Conservation (phyloP, 1,140 invertebrate genomes). For the Zaprionus tsacasi region DNA sequence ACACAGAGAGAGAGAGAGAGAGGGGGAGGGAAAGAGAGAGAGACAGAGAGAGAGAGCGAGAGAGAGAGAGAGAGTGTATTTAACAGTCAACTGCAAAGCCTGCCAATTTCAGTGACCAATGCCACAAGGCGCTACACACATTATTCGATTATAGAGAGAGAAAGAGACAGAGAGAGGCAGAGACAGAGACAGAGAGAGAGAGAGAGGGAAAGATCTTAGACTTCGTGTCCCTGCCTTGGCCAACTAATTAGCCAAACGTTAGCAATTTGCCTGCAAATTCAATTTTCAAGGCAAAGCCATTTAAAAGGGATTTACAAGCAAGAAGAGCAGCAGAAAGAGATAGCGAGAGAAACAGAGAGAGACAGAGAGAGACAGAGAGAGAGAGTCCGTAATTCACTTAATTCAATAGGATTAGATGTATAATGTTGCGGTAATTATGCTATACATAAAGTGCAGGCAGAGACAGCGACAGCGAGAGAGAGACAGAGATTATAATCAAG, state of each 20-base stretch:
- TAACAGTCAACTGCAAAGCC: not conserved
- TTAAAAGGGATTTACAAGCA: slow-evolving; percentile 5
- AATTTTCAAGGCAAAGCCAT: slow-evolving; percentile 2
- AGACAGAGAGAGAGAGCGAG: no score
- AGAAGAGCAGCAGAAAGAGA: not conserved
- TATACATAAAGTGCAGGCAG: not conserved
- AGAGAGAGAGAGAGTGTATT: not conserved
- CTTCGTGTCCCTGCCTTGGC: not conserved
- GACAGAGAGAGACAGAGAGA: not conserved
- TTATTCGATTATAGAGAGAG: slow-evolving; percentile 1
- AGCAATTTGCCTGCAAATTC: slow-evolving; percentile 14
- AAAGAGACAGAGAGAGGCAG: not conserved
- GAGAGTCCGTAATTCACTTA: not conserved
- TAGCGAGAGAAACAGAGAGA: not conserved
- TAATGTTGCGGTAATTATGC: slow-evolving; percentile 6
- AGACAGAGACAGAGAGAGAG: no score
- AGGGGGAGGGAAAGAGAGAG: not conserved
- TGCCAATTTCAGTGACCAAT: not conserved
- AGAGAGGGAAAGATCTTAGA: not conserved
- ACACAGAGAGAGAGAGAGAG: not conserved
- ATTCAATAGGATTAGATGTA: slow-evolving; percentile 9
- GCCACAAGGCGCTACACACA: slow-evolving; percentile 1
- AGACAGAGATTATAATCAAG: not conserved
- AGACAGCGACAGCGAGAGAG: not conserved
- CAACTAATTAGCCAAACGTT: slow-evolving; percentile 17